These are phyloP conservation scores for Sorex fumeus DNA, from an alignment of 2,113 vertebrate genomes.

Conservation along the genomic window DNA sequence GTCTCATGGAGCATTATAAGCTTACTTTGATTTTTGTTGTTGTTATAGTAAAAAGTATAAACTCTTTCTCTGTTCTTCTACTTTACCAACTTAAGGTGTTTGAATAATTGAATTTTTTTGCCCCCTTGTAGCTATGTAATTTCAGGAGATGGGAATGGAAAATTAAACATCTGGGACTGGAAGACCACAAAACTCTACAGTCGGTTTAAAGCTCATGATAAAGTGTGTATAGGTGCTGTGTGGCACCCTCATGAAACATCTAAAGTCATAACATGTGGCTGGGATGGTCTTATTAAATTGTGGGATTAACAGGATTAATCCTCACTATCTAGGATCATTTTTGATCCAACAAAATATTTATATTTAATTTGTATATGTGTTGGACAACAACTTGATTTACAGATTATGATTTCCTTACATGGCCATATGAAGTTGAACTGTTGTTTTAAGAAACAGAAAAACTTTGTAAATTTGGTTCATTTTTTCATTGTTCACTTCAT, in stretches of 20 bases:
- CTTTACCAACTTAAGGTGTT: neutral
- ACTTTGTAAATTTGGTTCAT: conserved; percentile 65
- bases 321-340: conserved; percentile 70
- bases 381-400: conserved; percentile 72
- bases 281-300: conserved; percentile 98
- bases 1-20: conserved; percentile 8
- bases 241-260: conserved; percentile 99
- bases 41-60: conserved; percentile 26
- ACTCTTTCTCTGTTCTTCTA: conserved; percentile 13
- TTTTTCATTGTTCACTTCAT: conserved; percentile 67
- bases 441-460: conserved; percentile 48
- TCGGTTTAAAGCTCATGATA: conserved; percentile 98
- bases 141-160: conserved; percentile 99
- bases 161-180: conserved; percentile 99
- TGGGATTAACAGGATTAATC: conserved; percentile 92
- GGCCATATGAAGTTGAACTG: conserved; percentile 54
- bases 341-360: conserved; percentile 80
- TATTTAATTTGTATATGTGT: conserved; percentile 81
- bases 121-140: conserved; percentile 94
- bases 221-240: conserved; percentile 98
- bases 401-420: conserved; percentile 74
- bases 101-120: conserved; percentile 62
- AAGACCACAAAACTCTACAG: conserved; percentile 99
- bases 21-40: neutral
- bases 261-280: conserved; percentile 98